Evolutionary conservation across 2,113 vertebrate genomes (phyloP).

Genomic region (Noturus placidus): DNA sequence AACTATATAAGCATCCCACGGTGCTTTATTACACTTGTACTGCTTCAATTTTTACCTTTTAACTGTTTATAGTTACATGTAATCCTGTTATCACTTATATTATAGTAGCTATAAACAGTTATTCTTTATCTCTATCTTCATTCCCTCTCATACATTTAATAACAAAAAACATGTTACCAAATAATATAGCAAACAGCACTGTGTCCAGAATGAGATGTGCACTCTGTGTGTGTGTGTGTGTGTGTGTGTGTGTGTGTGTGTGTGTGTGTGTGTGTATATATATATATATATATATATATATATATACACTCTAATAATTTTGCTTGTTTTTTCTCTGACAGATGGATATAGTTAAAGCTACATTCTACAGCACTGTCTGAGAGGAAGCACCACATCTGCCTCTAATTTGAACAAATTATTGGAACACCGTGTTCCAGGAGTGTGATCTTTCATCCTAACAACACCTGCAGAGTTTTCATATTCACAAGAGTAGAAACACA

Average conservation of each 20-base stretch:
- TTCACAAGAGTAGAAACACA: background rate
- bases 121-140: background rate
- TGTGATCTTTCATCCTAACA: background rate
- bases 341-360: background rate
- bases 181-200: background rate
- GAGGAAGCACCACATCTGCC: constrained; percentile 12
- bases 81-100: background rate
- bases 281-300: too few species aligned
- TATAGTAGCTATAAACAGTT: background rate
- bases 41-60: background rate
- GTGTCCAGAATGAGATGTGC: background rate
- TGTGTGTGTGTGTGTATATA: too few species aligned
- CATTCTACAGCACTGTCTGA: background rate
- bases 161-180: background rate
- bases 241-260: too few species aligned
- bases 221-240: too few species aligned
- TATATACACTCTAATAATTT: background rate
- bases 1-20: background rate
- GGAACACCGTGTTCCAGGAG: background rate
- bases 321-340: background rate
- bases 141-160: background rate
- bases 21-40: background rate
- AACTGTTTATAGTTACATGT: background rate
- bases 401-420: constrained; percentile 10
- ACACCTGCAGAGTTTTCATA: background rate